Evolutionary conservation across 2,888 invertebrate genomes (phyloP), one percentile per base, ranked within the genome.

Genomic region (Tridacna crocea): DNA sequence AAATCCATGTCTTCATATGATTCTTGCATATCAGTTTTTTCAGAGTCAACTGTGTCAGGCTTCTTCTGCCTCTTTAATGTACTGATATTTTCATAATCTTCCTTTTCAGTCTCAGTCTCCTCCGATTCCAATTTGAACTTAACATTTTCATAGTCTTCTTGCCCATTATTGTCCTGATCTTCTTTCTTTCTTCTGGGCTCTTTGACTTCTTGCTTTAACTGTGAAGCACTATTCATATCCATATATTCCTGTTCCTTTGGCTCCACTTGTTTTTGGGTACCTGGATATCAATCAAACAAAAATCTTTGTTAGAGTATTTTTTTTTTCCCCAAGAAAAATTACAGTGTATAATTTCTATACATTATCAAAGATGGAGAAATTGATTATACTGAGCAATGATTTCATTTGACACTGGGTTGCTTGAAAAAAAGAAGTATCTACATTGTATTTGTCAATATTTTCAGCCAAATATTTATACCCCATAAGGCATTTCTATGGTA

Each of bases 101-200:
- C 75, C 26, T 36, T 12, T 4, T 61, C 75, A 0, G 24, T 4
- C 6, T 75, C 51, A 15, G 11, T 2, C 17, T 63, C 51, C 6
- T 27, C 27, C 1, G 19, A 3, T n/a, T 60, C n/a, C 36, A 19
- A 13, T 48, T 24, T 26, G 22, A 2, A 17, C 27, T 48, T 17
- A 47, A 55, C 24, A 74, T 79, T 73, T 74, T 79, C 74, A 65
- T 79, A 74, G n/a, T 74, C 74, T 68, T 79, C 79, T 27, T 46
- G 47, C 17, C 47, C 65, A 55, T 3, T 55, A 55, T 55, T 55
- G 55, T 55, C 55, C 11, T 1, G 1, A 1, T 55, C 55, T 6
- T 15, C 19, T 2, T 55, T 55, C 55, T 55, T 55, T 55, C 36
- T 36, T 36, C 36, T 36, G 36, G 36, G 36, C 36, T 36, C 8